Evolutionary conservation across 2,888 invertebrate genomes (phyloP).

Genomic region (Galeopsomyia nigrocyanea): DNA sequence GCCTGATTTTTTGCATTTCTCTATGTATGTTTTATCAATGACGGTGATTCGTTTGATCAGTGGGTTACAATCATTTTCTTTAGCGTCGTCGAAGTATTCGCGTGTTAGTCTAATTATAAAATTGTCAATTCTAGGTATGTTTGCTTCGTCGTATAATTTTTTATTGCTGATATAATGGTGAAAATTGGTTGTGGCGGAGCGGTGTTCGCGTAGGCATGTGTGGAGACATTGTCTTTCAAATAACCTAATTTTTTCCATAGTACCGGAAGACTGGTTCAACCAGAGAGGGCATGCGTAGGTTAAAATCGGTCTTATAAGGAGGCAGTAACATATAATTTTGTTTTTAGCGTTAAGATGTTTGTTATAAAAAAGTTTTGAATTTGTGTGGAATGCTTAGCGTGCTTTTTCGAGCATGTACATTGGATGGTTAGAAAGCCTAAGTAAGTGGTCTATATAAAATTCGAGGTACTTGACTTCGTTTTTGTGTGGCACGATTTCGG

Average conservation of each 20-base stretch:
- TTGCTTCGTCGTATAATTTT: constrained; percentile 27
- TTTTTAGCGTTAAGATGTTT: constrained; percentile 25
- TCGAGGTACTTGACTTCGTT: constrained; percentile 38
- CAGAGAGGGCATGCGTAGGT: constrained; percentile 32
- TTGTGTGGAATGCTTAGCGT: background rate
- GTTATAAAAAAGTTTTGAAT: constrained; percentile 41
- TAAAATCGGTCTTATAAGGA: constrained; percentile 32
- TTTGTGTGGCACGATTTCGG: background rate
- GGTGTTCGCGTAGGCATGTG: background rate
- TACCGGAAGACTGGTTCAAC: constrained; percentile 18
- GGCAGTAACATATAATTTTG: constrained; percentile 32
- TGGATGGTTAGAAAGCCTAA: constrained; percentile 14
- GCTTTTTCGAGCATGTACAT: constrained; percentile 38
- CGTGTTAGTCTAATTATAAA: constrained; percentile 22
- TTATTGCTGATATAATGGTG: background rate
- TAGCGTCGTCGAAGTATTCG: constrained; percentile 5
- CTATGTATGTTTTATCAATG: background rate
- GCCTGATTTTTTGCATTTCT: background rate
- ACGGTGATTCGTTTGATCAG: background rate
- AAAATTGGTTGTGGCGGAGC: background rate
- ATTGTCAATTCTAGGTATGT: constrained; percentile 29
- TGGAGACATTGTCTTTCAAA: constrained; percentile 12
- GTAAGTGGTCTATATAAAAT: constrained; percentile 27
- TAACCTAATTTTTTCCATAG: constrained; percentile 10
- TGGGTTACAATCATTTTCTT: background rate